phyloP scores from a whole-genome alignment of 2,113 vertebrate species.

The Arothron firmamentum region DNA sequence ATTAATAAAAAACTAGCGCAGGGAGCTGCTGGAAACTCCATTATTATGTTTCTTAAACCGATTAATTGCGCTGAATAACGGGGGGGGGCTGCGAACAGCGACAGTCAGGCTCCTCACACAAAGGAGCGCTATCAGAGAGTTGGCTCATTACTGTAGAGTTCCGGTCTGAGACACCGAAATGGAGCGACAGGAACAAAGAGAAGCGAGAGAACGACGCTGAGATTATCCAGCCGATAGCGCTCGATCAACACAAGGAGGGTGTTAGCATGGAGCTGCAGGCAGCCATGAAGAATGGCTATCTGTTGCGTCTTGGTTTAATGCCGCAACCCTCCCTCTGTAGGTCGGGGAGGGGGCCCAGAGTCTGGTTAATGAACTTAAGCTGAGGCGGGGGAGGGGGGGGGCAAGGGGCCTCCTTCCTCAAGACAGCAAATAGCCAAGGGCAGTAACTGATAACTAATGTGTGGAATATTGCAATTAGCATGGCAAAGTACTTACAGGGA shows the following conservation, averaged over 20 bases:
- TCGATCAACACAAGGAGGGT: background rate
- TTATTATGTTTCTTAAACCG: slow-evolving; percentile 66
- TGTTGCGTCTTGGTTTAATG: background rate
- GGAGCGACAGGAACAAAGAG: background rate
- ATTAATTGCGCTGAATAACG: slow-evolving; percentile 64
- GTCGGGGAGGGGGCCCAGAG: slow-evolving; percentile 60
- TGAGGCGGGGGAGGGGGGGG: slow-evolving; percentile 51
- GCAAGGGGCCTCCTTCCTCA: slow-evolving; percentile 73
- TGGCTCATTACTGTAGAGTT: slow-evolving; percentile 37
- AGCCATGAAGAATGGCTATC: background rate
- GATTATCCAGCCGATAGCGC: too few relatives aligned
- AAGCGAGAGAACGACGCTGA: too few relatives aligned
- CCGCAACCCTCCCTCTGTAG: slow-evolving; percentile 30
- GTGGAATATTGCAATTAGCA: slow-evolving; percentile 99
- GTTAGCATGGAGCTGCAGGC: background rate
- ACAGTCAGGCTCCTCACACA: slow-evolving; percentile 52
- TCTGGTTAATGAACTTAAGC: slow-evolving; percentile 92
- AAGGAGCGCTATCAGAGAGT: slow-evolving; percentile 62
- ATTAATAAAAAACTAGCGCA: slow-evolving; percentile 69
- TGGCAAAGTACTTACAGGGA: slow-evolving; percentile 99
- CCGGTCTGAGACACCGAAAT: slow-evolving; percentile 3
- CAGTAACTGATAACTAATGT: slow-evolving; percentile 99
- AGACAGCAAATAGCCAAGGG: slow-evolving; percentile 99
- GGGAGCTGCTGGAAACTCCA: slow-evolving; percentile 62
- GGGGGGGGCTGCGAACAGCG: slow-evolving; percentile 51